Evolutionary conservation across 2,888 invertebrate species (phyloP), one percentile per base, ranked within the genome.

Genomic region (Thecocarcelia acutangulata): DNA sequence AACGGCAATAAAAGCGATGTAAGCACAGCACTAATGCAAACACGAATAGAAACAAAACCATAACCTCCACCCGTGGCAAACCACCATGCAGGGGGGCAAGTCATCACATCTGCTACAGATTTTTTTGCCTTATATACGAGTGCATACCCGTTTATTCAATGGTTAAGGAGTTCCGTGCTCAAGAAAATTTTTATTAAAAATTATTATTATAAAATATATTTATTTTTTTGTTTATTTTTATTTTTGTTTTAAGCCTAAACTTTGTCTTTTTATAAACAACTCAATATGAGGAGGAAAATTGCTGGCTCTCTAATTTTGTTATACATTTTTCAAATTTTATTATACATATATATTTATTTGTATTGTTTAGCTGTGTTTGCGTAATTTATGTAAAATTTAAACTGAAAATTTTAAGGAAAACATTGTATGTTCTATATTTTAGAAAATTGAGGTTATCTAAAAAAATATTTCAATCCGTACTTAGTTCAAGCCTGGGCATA

Each of bases 151-250:
- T 63, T 40, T 54, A 40, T 70, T 77, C 69, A 64, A 77, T 74
- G 64, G 73, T 69, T 81, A 77, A 46, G 50, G 81, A 59, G 70
- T 74, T 74, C 73, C 46, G 21, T 74, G 64, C 52, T 69, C 40
- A 77, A 64, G 73, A 54, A 74, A 81, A 69, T 64, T 69, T 6
- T 66, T 76, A 72, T 75, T 66, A 70, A n/a, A n/a, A n/a, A n/a
- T n/a, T n/a, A n/a, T n/a, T n/a, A n/a, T n/a, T n/a, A n/a, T n/a
- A 61, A 69, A 52, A 24, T 28, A 19, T 33, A 33, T 37, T 15
- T 13, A 17, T 3, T 5, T 3, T 24, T 2, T 24, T 1, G 1
- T 56, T 72, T 40, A 24, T 5, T 3, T 24, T 2, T 24, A 3
- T 6, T 56, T 72, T 40, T 54, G 44, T 56, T 19, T 21, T 70